Evolutionary conservation across 2,113 vertebrate genomes (phyloP).

Genomic region (Odobenus rosmarus): DNA sequence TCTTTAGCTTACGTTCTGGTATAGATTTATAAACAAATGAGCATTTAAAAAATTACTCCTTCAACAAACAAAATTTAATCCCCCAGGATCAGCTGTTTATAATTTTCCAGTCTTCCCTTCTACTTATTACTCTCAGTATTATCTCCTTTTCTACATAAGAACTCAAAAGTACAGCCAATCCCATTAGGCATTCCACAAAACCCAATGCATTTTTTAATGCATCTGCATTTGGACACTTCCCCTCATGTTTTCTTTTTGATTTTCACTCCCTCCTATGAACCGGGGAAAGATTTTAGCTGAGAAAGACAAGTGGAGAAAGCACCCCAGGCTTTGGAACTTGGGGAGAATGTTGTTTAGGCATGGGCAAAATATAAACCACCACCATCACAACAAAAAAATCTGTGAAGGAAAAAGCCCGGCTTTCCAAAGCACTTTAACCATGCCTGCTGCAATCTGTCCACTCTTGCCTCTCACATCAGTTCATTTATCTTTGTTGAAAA

Average conservation of each 20-base stretch:
- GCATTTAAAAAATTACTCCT: not conserved
- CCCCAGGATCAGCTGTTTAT: not conserved
- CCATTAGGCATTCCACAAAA: not conserved
- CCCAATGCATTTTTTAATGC: not conserved
- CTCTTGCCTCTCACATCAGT: not conserved
- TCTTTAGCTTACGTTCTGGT: not conserved
- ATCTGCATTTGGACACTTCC: not conserved
- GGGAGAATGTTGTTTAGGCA: slow-evolving; percentile 4
- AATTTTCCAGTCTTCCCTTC: not conserved
- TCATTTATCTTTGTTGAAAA: slow-evolving; percentile 78
- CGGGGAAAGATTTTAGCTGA: slow-evolving; percentile 55
- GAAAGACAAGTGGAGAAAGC: slow-evolving; percentile 50
- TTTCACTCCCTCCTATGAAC: slow-evolving; percentile 41
- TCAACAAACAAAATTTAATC: not conserved
- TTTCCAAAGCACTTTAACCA: not conserved
- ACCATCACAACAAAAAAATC: not conserved
- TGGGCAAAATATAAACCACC: not conserved
- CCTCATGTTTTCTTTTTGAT: slow-evolving; percentile 35
- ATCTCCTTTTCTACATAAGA: not conserved
- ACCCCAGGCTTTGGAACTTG: slow-evolving; percentile 60
- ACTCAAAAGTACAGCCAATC: not conserved
- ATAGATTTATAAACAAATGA: not conserved
- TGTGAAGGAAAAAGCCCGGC: slow-evolving; percentile 1
- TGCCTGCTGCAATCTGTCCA: not conserved
- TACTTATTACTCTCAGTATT: not conserved